phyloP scores from a whole-genome alignment of 2,113 vertebrate genomes.

The Salminus brasiliensis region DNA sequence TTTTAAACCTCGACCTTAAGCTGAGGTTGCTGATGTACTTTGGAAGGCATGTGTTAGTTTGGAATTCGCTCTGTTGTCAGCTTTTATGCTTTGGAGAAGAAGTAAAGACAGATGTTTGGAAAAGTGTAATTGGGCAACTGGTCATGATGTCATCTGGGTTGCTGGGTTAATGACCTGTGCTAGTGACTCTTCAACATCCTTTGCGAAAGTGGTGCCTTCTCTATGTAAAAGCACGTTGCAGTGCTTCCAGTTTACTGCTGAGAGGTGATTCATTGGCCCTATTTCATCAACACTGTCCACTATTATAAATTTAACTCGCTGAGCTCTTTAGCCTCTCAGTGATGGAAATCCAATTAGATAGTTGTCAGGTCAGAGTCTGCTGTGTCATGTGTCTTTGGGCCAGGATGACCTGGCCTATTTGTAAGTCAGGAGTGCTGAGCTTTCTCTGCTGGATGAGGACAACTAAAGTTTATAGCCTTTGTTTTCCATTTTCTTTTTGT shows the following conservation, averaged over 20 bases:
- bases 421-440: not conserved
- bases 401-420: not conserved
- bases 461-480: not conserved
- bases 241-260: not conserved
- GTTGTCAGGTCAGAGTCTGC: slow-evolving; percentile 28
- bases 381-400: slow-evolving; percentile 9
- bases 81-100: not conserved
- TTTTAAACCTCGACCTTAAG: no score
- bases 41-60: not conserved
- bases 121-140: not conserved
- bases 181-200: not conserved
- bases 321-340: slow-evolving; percentile 45
- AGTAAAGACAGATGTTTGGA: not conserved
- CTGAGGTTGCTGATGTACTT: not conserved
- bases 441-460: not conserved
- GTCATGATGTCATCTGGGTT: not conserved
- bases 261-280: not conserved
- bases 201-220: not conserved
- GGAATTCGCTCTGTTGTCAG: not conserved
- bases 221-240: not conserved
- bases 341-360: slow-evolving; percentile 48
- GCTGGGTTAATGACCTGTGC: not conserved
- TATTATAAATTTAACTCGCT: slow-evolving; percentile 18
- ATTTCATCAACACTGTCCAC: not conserved
- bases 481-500: no score